Percentiles rank a stretch among this genome's conserved stretches.
phyloP scores from a whole-genome alignment of 2,888 invertebrate species.

The Lomographa bimaculata region DNA sequence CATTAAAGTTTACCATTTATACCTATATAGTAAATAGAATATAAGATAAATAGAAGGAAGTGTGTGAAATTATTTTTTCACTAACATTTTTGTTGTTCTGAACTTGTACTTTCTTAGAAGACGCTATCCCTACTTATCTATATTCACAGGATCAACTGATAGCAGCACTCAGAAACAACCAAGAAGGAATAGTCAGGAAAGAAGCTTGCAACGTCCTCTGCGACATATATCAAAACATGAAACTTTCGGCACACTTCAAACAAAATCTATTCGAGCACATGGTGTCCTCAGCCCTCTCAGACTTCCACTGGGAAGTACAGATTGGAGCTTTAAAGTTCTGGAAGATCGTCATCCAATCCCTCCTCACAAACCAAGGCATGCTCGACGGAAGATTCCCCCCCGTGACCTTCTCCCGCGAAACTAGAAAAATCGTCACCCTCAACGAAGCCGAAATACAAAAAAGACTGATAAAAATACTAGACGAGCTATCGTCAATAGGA shows the following conservation, averaged over 20 bases:
- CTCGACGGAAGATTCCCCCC: constrained; percentile 91
- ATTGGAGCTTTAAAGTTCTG: constrained; percentile 88
- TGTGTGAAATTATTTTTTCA: no score
- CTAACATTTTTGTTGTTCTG: no score
- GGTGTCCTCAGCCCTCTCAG: constrained; percentile 86
- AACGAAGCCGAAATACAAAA: constrained; percentile 86
- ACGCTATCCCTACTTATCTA: no score
- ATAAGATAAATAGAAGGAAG: no score
- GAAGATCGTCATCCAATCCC: constrained; percentile 86
- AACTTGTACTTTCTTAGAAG: no score
- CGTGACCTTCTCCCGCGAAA: constrained; percentile 91
- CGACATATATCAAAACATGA: constrained; percentile 86
- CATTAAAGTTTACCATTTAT: no score
- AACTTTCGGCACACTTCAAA: constrained; percentile 80
- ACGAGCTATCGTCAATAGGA: constrained; percentile 86
- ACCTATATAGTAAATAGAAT: no score
- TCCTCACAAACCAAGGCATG: constrained; percentile 91
- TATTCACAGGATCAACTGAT: constrained; percentile 79
- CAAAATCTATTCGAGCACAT: constrained; percentile 85
- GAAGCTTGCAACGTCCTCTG: constrained; percentile 88
- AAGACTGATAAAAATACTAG: constrained; percentile 86
- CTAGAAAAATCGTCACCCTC: constrained; percentile 89
- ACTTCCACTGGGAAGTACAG: constrained; percentile 94
- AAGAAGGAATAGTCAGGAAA: constrained; percentile 90
- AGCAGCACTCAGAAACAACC: constrained; percentile 84